Base-by-base conservation (phyloP, 2,888 invertebrate genomes). In the Megastigmus dorsalis region DNA sequence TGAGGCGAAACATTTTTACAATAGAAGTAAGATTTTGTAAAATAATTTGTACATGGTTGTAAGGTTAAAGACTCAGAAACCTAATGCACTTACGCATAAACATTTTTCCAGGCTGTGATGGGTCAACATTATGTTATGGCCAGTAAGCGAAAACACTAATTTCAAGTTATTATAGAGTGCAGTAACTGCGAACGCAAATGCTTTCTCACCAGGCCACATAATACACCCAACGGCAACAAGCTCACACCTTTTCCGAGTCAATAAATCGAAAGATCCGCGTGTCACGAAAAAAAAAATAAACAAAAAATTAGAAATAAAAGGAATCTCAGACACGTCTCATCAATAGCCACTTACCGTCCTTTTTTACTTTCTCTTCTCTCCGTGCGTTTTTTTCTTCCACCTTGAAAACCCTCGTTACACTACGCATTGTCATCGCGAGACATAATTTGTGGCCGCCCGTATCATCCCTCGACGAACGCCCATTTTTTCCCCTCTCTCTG, bases 401-500 rank as follows among this genome's bases (percentile, higher is more conserved):
- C 23, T 65, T 15, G 36, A 50, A 74, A 50, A 74, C 67, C 67
- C 71, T 62, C 36, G 69, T 74, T 65, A 59, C 52, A 74, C 30
- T 66, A 59, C 9, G 54, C 54, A 73, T 69, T 73, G 72, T 75
- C 69, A 73, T 66, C 70, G 28, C 30, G 59, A 41, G 33, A 63
- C 67, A 73, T 76, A 76, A 76, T 76, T 76, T 76, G 73, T 74
- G 74, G 57, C 70, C 43, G 65, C 76, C 70, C 76, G 76, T 73
- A 73, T 70, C 76, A 73, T 76, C 74, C 74, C 74, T 55, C 38
- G 38, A 60, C 59, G 7, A 54, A 73, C 63, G 76, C 76, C 76
- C 69, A 73, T 54, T 55, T 76, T 73, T 67, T 36, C n/a, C n/a
- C n/a, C n/a, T n/a, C n/a, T n/a, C n/a, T n/a, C n/a, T n/a, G n/a